A percentile compares a stretch with the other conserved stretches of the same genome.
Conservation (phyloP, 2,113 vertebrate species). For the Paradoxurus hermaphroditus region DNA sequence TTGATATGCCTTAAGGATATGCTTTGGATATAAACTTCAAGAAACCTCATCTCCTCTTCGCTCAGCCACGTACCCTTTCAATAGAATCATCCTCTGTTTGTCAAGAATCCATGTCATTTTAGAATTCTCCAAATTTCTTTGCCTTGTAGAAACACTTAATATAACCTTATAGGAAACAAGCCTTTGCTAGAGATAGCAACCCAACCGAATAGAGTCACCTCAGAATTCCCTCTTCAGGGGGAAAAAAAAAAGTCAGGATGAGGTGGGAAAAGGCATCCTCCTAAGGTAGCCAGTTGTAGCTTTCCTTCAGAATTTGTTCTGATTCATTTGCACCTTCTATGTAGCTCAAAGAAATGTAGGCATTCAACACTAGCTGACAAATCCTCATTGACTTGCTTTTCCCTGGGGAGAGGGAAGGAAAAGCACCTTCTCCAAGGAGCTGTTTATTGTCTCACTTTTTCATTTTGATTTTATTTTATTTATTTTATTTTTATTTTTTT, state of each 20-base stretch:
- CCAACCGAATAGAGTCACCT: not conserved
- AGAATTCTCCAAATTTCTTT: not conserved
- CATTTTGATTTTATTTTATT: slow-evolving; percentile 50
- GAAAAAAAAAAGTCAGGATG: not conserved
- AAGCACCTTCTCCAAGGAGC: not conserved
- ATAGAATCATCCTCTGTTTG: not conserved
- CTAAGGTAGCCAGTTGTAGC: not conserved
- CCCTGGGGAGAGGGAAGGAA: not conserved
- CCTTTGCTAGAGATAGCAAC: not conserved
- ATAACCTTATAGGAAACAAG: not conserved
- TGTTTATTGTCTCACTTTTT: not conserved
- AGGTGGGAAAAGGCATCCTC: not conserved
- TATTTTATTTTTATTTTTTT: not conserved
- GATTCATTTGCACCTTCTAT: not conserved
- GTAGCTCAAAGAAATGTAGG: not conserved
- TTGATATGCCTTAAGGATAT: not conserved
- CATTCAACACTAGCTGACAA: not conserved
- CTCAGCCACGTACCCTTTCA: not conserved
- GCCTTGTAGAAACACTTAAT: not conserved
- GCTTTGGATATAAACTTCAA: not conserved
- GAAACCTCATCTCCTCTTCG: not conserved
- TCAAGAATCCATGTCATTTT: not conserved
- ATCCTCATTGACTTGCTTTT: slow-evolving; percentile 17
- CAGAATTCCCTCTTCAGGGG: not conserved
- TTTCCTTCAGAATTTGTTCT: not conserved